These are phyloP conservation scores for Polypterus bichir DNA, from an alignment of 2,113 vertebrate genomes.

Conservation along the genomic window DNA sequence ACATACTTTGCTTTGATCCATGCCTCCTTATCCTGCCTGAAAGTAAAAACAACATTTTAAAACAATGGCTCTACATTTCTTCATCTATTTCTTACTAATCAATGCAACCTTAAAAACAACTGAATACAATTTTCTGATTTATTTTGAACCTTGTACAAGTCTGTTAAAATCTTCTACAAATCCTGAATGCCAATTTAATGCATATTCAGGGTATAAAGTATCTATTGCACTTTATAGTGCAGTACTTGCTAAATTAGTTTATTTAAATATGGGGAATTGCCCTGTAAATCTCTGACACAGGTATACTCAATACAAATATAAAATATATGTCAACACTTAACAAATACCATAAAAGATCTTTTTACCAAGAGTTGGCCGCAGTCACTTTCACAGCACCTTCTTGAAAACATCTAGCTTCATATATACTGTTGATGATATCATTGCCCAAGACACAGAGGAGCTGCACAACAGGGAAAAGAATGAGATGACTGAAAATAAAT, in stretches of 20 bases:
- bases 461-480: constrained; percentile 20
- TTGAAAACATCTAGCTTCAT: constrained; percentile 30
- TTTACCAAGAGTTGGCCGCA: constrained; percentile 32
- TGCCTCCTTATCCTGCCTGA: constrained; percentile 43
- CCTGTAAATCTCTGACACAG: no score
- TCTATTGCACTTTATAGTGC: no score
- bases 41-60: neutral
- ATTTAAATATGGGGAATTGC: no score
- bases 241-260: no score
- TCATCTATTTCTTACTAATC: neutral
- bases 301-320: no score
- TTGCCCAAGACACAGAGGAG: constrained; percentile 51
- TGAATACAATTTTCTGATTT: no score
- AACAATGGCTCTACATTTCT: neutral
- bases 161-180: no score
- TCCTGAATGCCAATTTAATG: no score
- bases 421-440: constrained; percentile 43
- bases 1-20: constrained; percentile 55
- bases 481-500: neutral
- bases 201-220: no score
- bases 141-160: no score
- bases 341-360: neutral
- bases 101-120: no score
- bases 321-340: no score
- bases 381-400: constrained; percentile 33